Percentiles rank a stretch among this genome's conserved stretches.
These are phyloP conservation scores for Trachelus troglodyta DNA, from an alignment of 2,888 invertebrate genomes.

Conservation along the genomic window DNA sequence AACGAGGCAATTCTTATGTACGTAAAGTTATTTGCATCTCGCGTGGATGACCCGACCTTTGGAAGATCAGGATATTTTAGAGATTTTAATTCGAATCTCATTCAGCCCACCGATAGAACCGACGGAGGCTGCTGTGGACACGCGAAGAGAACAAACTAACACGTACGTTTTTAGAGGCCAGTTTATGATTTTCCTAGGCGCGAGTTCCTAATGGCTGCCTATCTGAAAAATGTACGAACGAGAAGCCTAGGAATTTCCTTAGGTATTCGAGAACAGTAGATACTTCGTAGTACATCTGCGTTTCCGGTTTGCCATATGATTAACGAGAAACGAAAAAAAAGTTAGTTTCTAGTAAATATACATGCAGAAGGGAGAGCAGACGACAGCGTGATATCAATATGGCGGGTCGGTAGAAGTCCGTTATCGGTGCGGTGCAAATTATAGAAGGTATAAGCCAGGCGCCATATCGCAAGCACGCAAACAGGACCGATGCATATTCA, in stretches of 20 bases:
- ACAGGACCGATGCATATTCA: conserved; percentile 53
- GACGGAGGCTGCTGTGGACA: background rate
- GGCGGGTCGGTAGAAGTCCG: conserved; percentile 4
- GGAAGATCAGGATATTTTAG: background rate
- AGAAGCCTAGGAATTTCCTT: too few relatives aligned
- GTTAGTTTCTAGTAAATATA: too few relatives aligned
- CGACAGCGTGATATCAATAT: too few relatives aligned
- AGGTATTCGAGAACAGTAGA: too few relatives aligned
- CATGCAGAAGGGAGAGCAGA: too few relatives aligned
- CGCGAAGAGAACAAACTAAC: background rate
- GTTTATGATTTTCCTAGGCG: background rate
- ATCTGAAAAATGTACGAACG: background rate
- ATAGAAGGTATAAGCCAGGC: conserved; percentile 43
- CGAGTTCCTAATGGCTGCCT: background rate
- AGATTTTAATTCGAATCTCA: background rate
- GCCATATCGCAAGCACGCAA: conserved; percentile 33
- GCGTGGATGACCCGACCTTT: background rate
- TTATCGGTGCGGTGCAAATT: conserved; percentile 52
- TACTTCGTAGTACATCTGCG: too few relatives aligned
- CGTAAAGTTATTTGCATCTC: conserved; percentile 1
- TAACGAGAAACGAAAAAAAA: too few relatives aligned
- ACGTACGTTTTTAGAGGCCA: background rate
- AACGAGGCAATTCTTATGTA: background rate
- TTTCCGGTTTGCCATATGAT: too few relatives aligned
- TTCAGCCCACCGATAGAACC: background rate